Base-by-base conservation (phyloP, 2,113 vertebrate species). In the Crotalus viridis region DNA sequence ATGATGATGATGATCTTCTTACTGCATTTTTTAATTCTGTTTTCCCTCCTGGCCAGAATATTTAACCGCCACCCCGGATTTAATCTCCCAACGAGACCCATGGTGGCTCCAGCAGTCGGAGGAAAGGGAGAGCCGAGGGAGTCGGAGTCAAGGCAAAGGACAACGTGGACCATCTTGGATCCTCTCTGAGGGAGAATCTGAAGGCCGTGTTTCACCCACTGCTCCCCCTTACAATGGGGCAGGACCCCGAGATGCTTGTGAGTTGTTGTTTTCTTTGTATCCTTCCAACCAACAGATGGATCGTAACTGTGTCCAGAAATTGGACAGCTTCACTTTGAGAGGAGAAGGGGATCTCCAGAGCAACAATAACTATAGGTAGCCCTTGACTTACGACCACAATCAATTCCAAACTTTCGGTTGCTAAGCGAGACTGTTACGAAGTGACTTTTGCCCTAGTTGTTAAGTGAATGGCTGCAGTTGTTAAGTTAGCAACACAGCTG, bases 11-110 rank as follows among this genome's bases (percentile, higher is more conserved):
- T 46, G 46, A 46, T 46, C 69, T 74, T 19, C 69, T 81, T 19
- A 2, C 15, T 81, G 15, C 5, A 1, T 74, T 74, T 74, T 48
- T 28, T 2, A 87, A 26, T 33, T 91, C 22, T 43, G 69, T 43
- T 54, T 22, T 17, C 3, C 1, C 91, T 94, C 92, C 33, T 95
- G 87, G 55, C 3, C 85, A 96, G 96, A 95, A 89, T 93, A 96
- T 89, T 55, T 89, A 91, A 61, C 81, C 10, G 90, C 24, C 52
- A 95, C 92, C 74, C 95, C 95, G 19, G 28, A 48, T 46, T 91
- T 94, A 55, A 93, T 96, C 85, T 96, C 87, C 51, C 74, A 90
- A 3, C 94, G 69, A 89, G 93, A 94, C 1, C 90, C 95, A 0
- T 96, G 95, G 95, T 28, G 55, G 12, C 26, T 24, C 0, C 89